Conservation (phyloP, 2,888 invertebrate genomes). For the Dasypolia templi region DNA sequence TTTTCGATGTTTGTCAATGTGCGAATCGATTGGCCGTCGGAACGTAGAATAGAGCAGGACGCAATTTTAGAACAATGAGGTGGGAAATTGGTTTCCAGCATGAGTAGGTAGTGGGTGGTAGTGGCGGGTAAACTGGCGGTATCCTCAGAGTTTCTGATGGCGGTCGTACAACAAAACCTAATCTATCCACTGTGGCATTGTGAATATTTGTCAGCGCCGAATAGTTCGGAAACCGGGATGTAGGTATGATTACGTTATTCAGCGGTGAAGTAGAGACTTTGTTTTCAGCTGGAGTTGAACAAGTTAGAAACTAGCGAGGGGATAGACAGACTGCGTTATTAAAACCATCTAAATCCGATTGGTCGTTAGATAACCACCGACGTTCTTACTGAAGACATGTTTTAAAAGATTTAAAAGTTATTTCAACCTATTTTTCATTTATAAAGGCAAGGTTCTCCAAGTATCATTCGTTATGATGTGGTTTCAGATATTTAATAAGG, state of each 20-base stretch:
- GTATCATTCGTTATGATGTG: neutral
- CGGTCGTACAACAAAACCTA: constrained; percentile 55
- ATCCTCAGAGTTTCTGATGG: constrained; percentile 50
- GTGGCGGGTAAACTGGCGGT: constrained; percentile 55
- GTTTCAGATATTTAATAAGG: constrained; percentile 4
- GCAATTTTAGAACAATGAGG: constrained; percentile 86
- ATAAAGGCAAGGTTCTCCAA: neutral
- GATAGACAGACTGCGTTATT: neutral
- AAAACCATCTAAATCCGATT: neutral
- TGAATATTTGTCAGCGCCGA: constrained; percentile 51
- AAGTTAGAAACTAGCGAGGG: neutral
- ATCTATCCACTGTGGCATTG: constrained; percentile 57
- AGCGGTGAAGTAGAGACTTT: neutral
- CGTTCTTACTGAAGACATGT: constrained; percentile 9
- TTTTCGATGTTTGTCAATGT: constrained; percentile 77
- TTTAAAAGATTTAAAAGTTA: constrained; percentile 12
- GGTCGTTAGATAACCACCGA: constrained; percentile 12
- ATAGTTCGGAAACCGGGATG: constrained; percentile 35
- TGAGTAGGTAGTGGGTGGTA: constrained; percentile 65
- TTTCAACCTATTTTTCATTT: neutral
- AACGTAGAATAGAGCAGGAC: constrained; percentile 72
- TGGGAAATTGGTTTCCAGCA: constrained; percentile 83
- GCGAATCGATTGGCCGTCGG: constrained; percentile 73
- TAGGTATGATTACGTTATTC: constrained; percentile 23
- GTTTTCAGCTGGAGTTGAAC: constrained; percentile 4